These are phyloP conservation scores for Clarias fuscus DNA, from an alignment of 2,797 vertebrate genomes.

Conservation along the genomic window DNA sequence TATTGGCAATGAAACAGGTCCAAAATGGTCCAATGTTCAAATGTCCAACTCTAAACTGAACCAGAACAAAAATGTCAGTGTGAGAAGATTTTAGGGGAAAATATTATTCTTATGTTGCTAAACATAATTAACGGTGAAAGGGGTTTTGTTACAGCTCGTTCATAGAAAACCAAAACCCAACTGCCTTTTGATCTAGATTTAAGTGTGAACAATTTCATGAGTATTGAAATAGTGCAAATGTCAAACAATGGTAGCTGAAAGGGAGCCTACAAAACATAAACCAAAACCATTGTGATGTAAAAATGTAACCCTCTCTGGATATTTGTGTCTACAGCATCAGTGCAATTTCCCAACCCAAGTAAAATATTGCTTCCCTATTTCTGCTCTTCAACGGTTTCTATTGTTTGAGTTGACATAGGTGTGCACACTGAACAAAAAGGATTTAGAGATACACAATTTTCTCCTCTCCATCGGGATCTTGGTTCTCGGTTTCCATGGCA, in stretches of 20 bases:
- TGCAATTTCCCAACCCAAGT: background rate
- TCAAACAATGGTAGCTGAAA: constrained; percentile 5
- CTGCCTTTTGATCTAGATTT: background rate
- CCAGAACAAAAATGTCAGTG: background rate
- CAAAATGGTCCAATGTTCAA: background rate
- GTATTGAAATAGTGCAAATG: constrained; percentile 6
- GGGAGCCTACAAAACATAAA: background rate
- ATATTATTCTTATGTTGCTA: background rate
- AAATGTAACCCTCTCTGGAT: background rate
- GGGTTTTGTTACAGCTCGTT: background rate
- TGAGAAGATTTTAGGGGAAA: background rate
- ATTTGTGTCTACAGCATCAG: background rate
- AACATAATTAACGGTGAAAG: background rate
- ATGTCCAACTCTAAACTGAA: background rate
- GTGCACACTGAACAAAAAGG: background rate
- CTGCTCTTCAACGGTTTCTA: constrained; percentile 4
- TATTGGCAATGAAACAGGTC: background rate
- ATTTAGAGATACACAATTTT: constrained; percentile 79
- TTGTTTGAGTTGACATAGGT: constrained; percentile 8
- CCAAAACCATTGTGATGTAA: background rate
- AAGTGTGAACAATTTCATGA: background rate
- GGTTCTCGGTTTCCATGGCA: constrained; percentile 72
- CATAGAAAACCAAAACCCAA: background rate
- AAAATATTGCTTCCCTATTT: background rate
- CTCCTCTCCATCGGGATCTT: constrained; percentile 75